phyloP scores from a whole-genome alignment of 1,140 invertebrate species.

The Pantala flavescens region DNA sequence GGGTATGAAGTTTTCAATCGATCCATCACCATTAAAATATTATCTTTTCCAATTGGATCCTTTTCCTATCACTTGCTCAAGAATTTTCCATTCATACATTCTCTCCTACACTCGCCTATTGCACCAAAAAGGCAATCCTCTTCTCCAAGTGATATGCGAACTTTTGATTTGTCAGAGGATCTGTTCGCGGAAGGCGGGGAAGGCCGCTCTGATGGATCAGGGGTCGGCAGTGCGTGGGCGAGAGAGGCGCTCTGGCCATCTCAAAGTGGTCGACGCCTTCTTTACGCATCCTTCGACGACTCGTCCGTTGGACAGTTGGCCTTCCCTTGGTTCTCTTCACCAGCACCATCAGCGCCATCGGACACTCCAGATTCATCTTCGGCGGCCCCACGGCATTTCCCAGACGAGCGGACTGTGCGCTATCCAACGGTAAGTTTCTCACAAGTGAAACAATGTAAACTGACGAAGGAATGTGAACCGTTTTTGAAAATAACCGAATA shows the following conservation, averaged over 20 bases:
- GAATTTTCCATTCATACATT: too few species aligned
- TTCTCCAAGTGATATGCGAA: too few species aligned
- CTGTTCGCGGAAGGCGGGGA: conserved; percentile 37
- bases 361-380: neutral
- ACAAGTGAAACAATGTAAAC: too few species aligned
- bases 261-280: conserved; percentile 61
- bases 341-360: conserved; percentile 30
- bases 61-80: too few species aligned
- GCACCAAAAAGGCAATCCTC: too few species aligned
- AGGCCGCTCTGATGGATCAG: neutral
- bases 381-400: conserved; percentile 38
- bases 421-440: conserved; percentile 55
- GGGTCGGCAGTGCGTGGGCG: neutral
- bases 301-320: conserved; percentile 51
- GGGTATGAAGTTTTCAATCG: too few species aligned
- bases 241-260: conserved; percentile 73
- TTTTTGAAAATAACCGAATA: neutral
- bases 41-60: too few species aligned
- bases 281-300: conserved; percentile 84
- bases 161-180: conserved; percentile 47
- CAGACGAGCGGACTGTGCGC: conserved; percentile 59
- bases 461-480: neutral
- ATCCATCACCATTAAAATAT: too few species aligned
- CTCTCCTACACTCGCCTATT: too few species aligned
- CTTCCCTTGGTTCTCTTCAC: conserved; percentile 56